Base-by-base conservation (phyloP, 2,113 vertebrate species). In the Antennarius striatus region DNA sequence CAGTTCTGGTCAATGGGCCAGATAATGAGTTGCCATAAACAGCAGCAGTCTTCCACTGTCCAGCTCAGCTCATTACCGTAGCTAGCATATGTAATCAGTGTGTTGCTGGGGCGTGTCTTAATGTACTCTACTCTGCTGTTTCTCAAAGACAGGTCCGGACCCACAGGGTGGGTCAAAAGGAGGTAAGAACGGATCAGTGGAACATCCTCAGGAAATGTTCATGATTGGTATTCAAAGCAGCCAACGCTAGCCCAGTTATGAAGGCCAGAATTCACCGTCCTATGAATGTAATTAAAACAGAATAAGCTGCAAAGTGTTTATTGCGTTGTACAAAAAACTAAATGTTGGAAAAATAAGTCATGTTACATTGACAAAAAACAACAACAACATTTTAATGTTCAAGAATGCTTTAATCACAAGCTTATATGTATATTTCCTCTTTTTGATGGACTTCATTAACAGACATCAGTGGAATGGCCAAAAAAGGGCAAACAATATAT, bases 1-100 rank as follows among this genome's bases (percentile, higher is more conserved):
- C 85, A 89, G 87, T 90, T 88, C 85, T 91, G 89, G 89, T 91
- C 90, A 91, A 91, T 91, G 90, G 90, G 87, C 89, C 90, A 89
- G 89, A 91, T 91, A 91, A 91, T 91, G 90, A 90, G 89, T 91
- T 89, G 78, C 89, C 89, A 91, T 91, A 91, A 90, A 91, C 90
- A 91, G 90, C 86, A 84, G 88, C 86, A 87, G 83, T 88, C 87
- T 82, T 89, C 77, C 83, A 84, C 72, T 86, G 89, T 90, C 87
- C 90, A 89, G 85, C 87, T 89, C 88, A 85, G 86, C 85, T 91
- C 90, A 90, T 91, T 90, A 90, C 77, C 82, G 75, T 73, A 77
- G 83, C 86, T 81, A 84, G 86, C 88, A 90, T 91, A 91, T 90
- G 89, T 87, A 91, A 91, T 91, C 89, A 91, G 89, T 83, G 89